Percentiles rank a stretch among this genome's conserved stretches.
Evolutionary conservation across 2,888 invertebrate species (phyloP).

Genomic region (Drosophila hamatofila): DNA sequence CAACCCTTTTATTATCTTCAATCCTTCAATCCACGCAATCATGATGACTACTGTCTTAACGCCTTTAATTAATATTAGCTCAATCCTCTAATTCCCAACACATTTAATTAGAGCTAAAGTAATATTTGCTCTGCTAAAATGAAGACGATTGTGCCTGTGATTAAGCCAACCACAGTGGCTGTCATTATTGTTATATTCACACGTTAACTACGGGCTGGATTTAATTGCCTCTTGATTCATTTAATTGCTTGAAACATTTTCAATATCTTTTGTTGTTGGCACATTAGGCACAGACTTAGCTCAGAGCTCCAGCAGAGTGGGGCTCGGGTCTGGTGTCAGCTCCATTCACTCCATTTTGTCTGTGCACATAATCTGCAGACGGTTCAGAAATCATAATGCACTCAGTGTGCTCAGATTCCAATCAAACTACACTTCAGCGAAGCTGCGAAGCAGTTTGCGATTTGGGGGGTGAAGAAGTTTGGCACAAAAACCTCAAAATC

Average conservation of each 20-base stretch:
- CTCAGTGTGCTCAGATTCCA: conserved; percentile 52
- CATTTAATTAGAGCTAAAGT: not conserved
- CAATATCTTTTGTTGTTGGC: not conserved
- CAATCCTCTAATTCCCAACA: not conserved
- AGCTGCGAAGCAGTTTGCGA: not conserved
- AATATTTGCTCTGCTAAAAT: not conserved
- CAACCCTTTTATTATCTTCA: too few species aligned
- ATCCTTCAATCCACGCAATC: too few species aligned
- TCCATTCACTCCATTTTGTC: conserved; percentile 39
- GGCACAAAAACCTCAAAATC: conserved; percentile 42
- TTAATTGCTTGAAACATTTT: conserved; percentile 15
- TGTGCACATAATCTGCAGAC: conserved; percentile 50
- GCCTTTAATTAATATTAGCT: too few species aligned
- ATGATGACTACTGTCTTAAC: too few species aligned
- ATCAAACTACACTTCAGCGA: conserved; percentile 66
- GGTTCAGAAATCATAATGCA: conserved; percentile 70
- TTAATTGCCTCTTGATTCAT: conserved; percentile 13
- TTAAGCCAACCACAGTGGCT: not conserved
- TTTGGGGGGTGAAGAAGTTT: not conserved
- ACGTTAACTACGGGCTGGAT: not conserved
- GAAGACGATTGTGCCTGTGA: not conserved
- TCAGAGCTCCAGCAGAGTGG: conserved; percentile 11
- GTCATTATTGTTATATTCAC: conserved; percentile 5
- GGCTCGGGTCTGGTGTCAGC: conserved; percentile 32
- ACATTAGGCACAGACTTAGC: conserved; percentile 6